phyloP scores from a whole-genome alignment of 1,140 invertebrate species.

The Calosoma granatense region DNA sequence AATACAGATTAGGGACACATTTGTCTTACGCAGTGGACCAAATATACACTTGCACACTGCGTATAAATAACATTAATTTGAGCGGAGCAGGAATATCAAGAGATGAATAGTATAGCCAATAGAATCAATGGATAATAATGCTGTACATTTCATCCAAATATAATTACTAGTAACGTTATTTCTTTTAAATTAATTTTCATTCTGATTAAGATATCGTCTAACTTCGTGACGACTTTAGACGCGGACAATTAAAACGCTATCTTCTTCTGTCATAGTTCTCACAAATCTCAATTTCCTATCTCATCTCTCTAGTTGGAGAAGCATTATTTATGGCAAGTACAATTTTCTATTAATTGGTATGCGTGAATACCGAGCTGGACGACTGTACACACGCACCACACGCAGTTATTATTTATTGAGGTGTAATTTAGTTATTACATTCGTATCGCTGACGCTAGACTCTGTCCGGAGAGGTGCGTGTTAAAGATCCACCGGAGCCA shows the following conservation, averaged over 20 bases:
- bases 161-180: neutral
- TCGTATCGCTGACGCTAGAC: neutral
- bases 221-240: no score
- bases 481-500: neutral
- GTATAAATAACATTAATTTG: no score
- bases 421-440: neutral
- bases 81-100: neutral
- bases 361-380: neutral
- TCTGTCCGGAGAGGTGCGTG: neutral
- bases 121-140: neutral
- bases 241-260: no score
- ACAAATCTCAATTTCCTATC: no score
- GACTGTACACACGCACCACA: neutral
- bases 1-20: slow-evolving; percentile 6
- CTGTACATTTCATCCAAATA: neutral
- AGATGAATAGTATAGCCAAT: neutral
- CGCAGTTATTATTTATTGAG: neutral
- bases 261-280: no score
- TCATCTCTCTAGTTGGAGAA: no score
- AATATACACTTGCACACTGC: neutral
- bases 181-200: neutral
- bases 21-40: neutral
- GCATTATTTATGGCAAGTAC: no score
- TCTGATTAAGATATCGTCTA: no score
- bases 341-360: no score